These are phyloP conservation scores for Luscinia megarhynchos DNA, from an alignment of 2,797 vertebrate species.

Conservation along the genomic window DNA sequence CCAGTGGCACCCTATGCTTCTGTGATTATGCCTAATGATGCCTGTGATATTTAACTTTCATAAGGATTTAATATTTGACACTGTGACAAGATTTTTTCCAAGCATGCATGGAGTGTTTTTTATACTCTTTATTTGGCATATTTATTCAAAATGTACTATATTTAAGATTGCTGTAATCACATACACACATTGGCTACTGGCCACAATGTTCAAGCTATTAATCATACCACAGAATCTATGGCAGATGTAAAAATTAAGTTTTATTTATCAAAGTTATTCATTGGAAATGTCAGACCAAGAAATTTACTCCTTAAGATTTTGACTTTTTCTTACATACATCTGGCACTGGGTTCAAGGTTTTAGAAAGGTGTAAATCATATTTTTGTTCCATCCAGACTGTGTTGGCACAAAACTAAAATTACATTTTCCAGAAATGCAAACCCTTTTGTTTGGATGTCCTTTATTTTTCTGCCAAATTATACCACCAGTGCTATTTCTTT, in stretches of 20 bases:
- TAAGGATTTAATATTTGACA: conserved; percentile 67
- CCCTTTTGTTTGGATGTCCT: conserved; percentile 53
- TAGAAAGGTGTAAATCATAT: conserved; percentile 72
- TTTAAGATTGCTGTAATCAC: conserved; percentile 66
- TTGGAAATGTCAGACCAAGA: conserved; percentile 54
- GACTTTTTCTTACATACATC: conserved; percentile 47
- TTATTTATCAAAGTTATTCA: conserved; percentile 65
- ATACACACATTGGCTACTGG: conserved; percentile 53
- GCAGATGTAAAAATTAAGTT: conserved; percentile 71
- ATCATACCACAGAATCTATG: conserved; percentile 44
- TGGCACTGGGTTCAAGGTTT: conserved; percentile 55
- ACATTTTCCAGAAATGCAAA: conserved; percentile 63
- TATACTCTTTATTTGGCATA: conserved; percentile 36
- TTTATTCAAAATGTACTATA: conserved; percentile 57
- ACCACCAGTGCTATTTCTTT: conserved; percentile 44
- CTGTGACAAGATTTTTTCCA: conserved; percentile 41
- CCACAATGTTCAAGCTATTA: conserved; percentile 56
- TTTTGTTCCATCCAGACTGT: conserved; percentile 38
- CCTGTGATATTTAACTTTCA: conserved; percentile 46
- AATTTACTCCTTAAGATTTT: conserved; percentile 25
- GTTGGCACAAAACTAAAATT: conserved; percentile 55
- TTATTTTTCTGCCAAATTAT: conserved; percentile 72
- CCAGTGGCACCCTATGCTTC: neutral
- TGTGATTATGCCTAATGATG: neutral
- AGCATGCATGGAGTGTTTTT: conserved; percentile 32